Evolutionary conservation across 1,140 invertebrate species (phyloP).

Genomic region (Zophobas atratus): DNA sequence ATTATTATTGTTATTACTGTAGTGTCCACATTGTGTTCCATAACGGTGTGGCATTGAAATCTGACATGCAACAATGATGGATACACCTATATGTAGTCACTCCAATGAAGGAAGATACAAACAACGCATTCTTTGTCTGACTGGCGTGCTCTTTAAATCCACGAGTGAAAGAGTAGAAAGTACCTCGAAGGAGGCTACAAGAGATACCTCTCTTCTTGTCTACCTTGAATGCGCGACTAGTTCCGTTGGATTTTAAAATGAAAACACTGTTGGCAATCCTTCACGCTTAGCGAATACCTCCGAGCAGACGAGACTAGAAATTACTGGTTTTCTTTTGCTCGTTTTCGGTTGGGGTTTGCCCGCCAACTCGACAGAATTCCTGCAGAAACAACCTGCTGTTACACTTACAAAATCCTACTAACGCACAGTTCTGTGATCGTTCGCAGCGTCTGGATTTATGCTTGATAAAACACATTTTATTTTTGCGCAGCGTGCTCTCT

Average conservation of each 20-base stretch:
- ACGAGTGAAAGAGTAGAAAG: constrained; percentile 26
- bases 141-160: constrained; percentile 10
- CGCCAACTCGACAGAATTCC: constrained; percentile 16
- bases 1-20: not conserved
- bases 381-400: not conserved
- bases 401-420: no score
- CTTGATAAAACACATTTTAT: not conserved
- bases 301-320: constrained; percentile 33
- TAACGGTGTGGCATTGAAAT: not conserved
- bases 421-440: not conserved
- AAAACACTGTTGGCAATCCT: constrained; percentile 35
- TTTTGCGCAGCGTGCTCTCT: no score
- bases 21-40: not conserved
- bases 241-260: constrained; percentile 37
- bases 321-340: constrained; percentile 27
- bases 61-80: not conserved
- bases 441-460: not conserved
- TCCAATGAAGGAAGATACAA: not conserved
- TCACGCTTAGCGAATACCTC: constrained; percentile 30
- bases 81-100: not conserved
- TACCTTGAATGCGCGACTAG: constrained; percentile 40
- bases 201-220: constrained; percentile 32
- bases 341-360: constrained; percentile 19
- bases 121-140: not conserved
- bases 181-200: constrained; percentile 17